Conservation (phyloP, 1,140 invertebrate species). For the Vanessa atalanta region DNA sequence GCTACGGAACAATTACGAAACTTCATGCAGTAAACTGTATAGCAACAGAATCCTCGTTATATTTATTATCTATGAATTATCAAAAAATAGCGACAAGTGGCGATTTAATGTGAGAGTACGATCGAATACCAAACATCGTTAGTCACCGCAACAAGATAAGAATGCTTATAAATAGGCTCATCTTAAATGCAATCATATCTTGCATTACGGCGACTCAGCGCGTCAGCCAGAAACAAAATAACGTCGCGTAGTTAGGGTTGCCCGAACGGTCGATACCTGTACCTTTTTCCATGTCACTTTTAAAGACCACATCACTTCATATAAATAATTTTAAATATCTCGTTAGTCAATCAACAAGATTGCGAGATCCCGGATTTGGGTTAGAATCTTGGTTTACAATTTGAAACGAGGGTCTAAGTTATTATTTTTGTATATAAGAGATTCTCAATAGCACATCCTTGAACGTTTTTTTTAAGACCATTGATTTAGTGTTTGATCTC, state of each 20-base stretch:
- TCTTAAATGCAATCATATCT: conserved; percentile 38
- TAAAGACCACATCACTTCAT: too few species aligned
- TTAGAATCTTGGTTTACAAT: too few species aligned
- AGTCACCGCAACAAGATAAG: conserved; percentile 34
- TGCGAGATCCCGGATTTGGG: too few species aligned
- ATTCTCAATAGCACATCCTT: not conserved
- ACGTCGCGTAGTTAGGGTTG: conserved; percentile 24
- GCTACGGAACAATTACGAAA: too few species aligned
- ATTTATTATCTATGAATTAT: not conserved
- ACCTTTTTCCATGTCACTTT: not conserved
- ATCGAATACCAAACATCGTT: conserved; percentile 32
- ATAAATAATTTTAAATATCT: too few species aligned
- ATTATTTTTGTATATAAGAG: not conserved
- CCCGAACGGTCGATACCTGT: not conserved
- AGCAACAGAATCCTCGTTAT: not conserved
- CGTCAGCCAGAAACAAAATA: conserved; percentile 23
- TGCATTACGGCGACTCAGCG: conserved; percentile 29
- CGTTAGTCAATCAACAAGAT: too few species aligned
- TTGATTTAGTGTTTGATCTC: too few species aligned
- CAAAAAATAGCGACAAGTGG: conserved; percentile 3
- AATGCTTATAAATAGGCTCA: conserved; percentile 37
- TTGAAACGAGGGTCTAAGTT: too few species aligned
- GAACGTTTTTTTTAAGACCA: too few species aligned
- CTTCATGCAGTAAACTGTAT: too few species aligned
- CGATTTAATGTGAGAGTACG: conserved; percentile 12